Evolutionary conservation across 2,888 invertebrate genomes (phyloP), one percentile per base, ranked within the genome.

Genomic region (Ommatoiulus sabulosus): DNA sequence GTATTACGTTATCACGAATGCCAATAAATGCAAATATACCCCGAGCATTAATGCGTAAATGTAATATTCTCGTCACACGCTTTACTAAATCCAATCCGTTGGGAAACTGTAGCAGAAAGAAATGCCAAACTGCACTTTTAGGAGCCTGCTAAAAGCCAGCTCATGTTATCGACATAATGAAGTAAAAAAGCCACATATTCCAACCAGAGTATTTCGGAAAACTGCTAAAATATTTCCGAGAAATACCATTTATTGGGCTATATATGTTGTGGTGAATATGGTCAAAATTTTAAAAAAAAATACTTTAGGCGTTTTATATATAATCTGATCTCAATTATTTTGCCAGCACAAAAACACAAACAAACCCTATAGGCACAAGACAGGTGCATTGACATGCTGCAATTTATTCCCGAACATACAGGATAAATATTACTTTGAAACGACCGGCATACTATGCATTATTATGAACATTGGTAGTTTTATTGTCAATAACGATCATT

Each of bases 41-140:
- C 8, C 0, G 24, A 24, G 80, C 80, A 80, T 35, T 35, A 80
- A 80, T 35, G 80, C 35, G 12, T 35, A 80, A 80, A 35, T 80
- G 80, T 35, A 80, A 80, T 80, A 80, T 80, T 80, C 80, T 80
- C 20, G 80, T 35, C 80, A 80, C 80, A 80, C 80, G 80, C 80
- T 35, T 80, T 80, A 80, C 80, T 80, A 24, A 80, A 80, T 35
- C 80, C 80, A 80, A 80, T 80, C 20, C 80, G 80, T 80, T 80
- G 35, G 80, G 80, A 80, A 35, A 72, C 5, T 10, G 72, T 72
- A 35, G 24, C 80, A 80, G 6, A 80, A 80, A 24, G 20, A 72
- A 24, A 80, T 12, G 7, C 24, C 20, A 35, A 35, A 80, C 80
- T 80, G 35, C 80, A 80, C 80, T 80, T 80, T 80, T 80, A 80